Evolutionary conservation across 2,888 invertebrate species (phyloP).

Genomic region (Trissolcus japonicus): DNA sequence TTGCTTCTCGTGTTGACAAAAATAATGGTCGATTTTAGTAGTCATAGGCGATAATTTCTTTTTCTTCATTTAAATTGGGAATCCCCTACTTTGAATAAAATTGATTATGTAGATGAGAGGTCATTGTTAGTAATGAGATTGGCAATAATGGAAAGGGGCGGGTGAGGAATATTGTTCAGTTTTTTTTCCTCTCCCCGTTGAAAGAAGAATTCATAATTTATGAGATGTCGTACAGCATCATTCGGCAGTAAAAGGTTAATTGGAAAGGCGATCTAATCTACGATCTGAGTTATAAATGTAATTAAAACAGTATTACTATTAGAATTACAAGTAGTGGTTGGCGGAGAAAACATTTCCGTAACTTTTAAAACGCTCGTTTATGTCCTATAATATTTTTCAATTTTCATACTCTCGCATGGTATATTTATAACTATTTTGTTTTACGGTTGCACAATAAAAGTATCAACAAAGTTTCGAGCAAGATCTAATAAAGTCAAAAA

Average conservation of each 20-base stretch:
- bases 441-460: background rate
- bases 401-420: constrained; percentile 1
- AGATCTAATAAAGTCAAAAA: background rate
- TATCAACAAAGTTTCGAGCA: no score
- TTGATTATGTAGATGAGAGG: background rate
- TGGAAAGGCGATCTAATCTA: constrained; percentile 31
- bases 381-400: constrained; percentile 2
- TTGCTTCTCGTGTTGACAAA: no score
- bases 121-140: background rate
- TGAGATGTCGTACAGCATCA: constrained; percentile 21
- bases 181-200: background rate
- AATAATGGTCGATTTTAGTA: no score
- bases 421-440: constrained; percentile 3
- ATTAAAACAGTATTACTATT: constrained; percentile 32
- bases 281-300: constrained; percentile 30
- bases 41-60: no score
- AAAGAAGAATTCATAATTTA: constrained; percentile 6
- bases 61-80: no score
- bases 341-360: constrained; percentile 21
- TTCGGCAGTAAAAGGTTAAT: constrained; percentile 36
- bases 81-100: no score
- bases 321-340: constrained; percentile 19
- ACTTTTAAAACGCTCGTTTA: constrained; percentile 6
- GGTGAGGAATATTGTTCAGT: background rate
- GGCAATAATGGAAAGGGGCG: no score